Base-by-base conservation (phyloP, 2,888 invertebrate genomes). In the Pilophorus perplexus region DNA sequence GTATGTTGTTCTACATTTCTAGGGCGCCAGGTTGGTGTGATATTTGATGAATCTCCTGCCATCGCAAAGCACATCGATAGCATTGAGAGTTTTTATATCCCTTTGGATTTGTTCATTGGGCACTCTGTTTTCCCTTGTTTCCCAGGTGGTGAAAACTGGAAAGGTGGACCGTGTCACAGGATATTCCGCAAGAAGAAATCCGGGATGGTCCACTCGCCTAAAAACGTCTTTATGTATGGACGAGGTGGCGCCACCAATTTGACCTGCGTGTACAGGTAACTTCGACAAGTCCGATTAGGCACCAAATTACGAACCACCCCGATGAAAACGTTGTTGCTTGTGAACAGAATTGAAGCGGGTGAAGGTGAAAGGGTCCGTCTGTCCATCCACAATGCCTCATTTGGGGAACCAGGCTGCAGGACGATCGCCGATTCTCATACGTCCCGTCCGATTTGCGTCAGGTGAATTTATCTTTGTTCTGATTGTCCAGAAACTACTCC, bases 151-250 rank as follows among this genome's bases (percentile, higher is more conserved):
- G 84, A 84, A 67, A 78, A 81, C 6, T 84, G 86, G 23, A 77
- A 78, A 5, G 78, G 67, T 8, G 68, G 68, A 10, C 64, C 67
- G 1, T 69, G 67, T 40, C 57, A 64, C 33, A 55, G 71, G 55
- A 54, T 71, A 38, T 71, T 71, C 55, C 54, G 69, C 18, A 65
- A 44, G 55, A 66, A 66, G 44, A 72, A 83, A 68, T 79, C 81
- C 23, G 86, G 86, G 14, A 83, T 85, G 70, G 78, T 88, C 25
- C 81, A 80, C 60, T 84, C 86, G 1, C 76, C 76, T 2, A 81
- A 84, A 14, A 91, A 91, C 76, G 87, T 90, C 2, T 86, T 92
- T 75, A 82, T 92, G 73, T 92, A 86, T 75, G 93, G 92, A 0
- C 82, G 92, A 44, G 92, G 93, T 0, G 92, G 93, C 3, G 85